Percentiles rank a stretch among this genome's conserved stretches.
phyloP scores from a whole-genome alignment of 1,140 invertebrate genomes.

The Colletes latitarsis region DNA sequence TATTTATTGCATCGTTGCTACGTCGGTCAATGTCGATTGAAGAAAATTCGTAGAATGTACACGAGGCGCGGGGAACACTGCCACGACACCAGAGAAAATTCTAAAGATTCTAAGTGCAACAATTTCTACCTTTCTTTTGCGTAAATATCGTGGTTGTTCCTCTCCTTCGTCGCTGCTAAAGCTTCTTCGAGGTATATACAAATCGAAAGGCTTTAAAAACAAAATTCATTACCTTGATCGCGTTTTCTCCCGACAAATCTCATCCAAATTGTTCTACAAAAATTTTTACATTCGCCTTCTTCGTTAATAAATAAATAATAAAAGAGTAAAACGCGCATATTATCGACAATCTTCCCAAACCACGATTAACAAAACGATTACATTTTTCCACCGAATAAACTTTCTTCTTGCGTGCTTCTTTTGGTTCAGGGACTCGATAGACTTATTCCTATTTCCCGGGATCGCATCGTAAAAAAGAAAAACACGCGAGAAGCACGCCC shows the following conservation, averaged over 20 bases:
- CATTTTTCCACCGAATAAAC: not conserved
- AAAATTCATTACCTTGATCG: not conserved
- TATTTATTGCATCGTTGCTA: constrained; percentile 6
- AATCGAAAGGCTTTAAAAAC: not conserved
- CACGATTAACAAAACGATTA: not conserved
- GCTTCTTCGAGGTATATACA: constrained; percentile 28
- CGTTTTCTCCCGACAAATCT: not conserved
- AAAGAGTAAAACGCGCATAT: not conserved
- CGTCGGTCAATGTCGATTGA: not conserved
- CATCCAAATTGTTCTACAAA: not conserved
- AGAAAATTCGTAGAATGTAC: not conserved
- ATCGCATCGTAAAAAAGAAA: not conserved
- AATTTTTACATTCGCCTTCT: not conserved
- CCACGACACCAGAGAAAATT: not conserved
- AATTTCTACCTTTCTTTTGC: not conserved
- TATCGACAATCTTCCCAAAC: not conserved
- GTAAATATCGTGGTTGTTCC: not conserved
- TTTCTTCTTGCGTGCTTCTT: not conserved
- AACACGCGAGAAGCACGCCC: not conserved
- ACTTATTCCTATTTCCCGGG: not conserved
- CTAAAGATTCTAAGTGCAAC: not conserved
- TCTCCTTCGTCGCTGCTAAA: not conserved
- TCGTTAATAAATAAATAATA: constrained; percentile 37
- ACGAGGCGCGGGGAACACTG: not conserved
- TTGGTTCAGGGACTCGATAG: not conserved